Percentiles rank a stretch among this genome's conserved stretches.
phyloP scores from a whole-genome alignment of 2,113 vertebrate species.

The Melanostigma gelatinosum region DNA sequence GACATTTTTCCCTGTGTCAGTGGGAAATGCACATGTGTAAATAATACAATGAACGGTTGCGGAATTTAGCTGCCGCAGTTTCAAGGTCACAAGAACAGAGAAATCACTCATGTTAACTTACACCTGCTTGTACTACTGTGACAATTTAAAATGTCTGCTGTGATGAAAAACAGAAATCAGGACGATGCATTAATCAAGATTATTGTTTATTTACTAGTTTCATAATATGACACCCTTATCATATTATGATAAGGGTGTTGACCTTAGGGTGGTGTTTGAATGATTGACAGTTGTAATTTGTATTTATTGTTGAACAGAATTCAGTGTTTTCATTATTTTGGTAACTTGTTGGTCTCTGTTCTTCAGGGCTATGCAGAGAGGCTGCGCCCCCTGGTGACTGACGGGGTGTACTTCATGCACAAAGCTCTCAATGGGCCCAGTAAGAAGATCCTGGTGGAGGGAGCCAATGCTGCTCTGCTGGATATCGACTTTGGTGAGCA shows the following conservation, averaged over 20 bases:
- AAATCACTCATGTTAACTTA: not conserved
- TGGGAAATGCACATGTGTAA: not conserved
- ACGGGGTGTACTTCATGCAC: slow-evolving; percentile 88
- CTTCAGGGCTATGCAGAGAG: slow-evolving; percentile 75
- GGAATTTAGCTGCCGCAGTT: not conserved
- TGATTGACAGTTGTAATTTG: not conserved
- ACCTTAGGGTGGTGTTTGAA: not conserved
- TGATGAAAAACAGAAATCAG: not conserved
- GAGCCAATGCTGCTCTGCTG: slow-evolving; percentile 86
- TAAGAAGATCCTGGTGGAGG: slow-evolving; percentile 88
- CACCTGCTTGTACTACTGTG: not conserved
- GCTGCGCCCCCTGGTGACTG: slow-evolving; percentile 84
- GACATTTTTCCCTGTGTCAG: not conserved
- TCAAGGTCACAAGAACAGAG: not conserved
- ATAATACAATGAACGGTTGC: not conserved
- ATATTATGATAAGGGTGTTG: not conserved
- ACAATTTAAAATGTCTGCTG: not conserved
- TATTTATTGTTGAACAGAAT: not conserved
- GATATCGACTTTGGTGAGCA: slow-evolving; percentile 87
- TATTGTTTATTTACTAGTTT: not conserved
- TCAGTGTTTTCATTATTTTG: not conserved
- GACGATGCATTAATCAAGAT: not conserved
- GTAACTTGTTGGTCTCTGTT: not conserved
- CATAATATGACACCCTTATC: no score
- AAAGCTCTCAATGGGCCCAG: slow-evolving; percentile 83